Evolutionary conservation across 2,113 vertebrate species (phyloP), one percentile per base, ranked within the genome.

Genomic region (Chionomys nivalis): DNA sequence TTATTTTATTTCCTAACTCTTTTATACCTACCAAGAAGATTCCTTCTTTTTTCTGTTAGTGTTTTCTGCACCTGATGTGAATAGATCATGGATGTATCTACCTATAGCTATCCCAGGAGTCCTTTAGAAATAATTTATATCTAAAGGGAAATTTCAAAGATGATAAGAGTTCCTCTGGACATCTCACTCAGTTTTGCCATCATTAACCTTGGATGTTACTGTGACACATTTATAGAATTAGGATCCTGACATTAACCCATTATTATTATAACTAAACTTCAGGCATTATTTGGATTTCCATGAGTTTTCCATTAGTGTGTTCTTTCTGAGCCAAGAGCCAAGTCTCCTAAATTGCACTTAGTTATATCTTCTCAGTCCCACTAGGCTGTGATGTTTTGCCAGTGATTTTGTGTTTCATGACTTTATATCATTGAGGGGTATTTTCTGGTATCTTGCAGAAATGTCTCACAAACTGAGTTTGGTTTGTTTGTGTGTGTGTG

Each of bases 181-280:
- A 33, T 0, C 19, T 81, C 8, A 88, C 7, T 21, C 14, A 11
- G 26, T 66, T 94, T 93, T 96, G 23, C 14, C 72, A 42, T 52
- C 89, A 39, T 88, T 81, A 83, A 36, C 39, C 42, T 68, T 13
- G 68, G 91, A n/a, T 14, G 5, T 42, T 83, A 39, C n/a, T 6
- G 42, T 44, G 5, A 2, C 76, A 47, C 12, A 47, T 66, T 70
- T 70, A n/a, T 89, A n/a, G 87, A 63, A 97, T 77, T 36, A 68
- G 91, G 72, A 58, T 44, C 65, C 24, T 61, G 66, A 89, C 11
- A 47, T 11, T 55, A 52, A 39, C 44, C 61, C 3, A 52, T 44
- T 49, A 36, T 93, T 94, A 79, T 68, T 94, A 79, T 75, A 91
- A 91, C 7, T 78, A 82, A 94, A 92, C 39, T 78, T 33, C 23